phyloP scores from a whole-genome alignment of 2,888 invertebrate species.

The Agrochola lychnidis region DNA sequence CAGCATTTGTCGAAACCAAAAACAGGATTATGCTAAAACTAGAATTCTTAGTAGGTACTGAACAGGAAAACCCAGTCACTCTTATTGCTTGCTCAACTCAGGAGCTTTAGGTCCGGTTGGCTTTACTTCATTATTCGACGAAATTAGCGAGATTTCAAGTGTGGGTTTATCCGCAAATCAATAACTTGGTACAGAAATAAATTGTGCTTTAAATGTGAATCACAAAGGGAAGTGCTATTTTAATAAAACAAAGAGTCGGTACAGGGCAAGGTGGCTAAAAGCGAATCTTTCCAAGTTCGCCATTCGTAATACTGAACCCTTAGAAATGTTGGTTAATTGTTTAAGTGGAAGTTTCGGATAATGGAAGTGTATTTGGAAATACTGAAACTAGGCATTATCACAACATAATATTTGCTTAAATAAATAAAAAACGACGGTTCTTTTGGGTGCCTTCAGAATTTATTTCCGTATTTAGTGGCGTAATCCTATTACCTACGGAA shows the following conservation, averaged over 20 bases:
- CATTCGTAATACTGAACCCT: conserved; percentile 29
- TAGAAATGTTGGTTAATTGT: conserved; percentile 18
- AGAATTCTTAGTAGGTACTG: conserved; percentile 1
- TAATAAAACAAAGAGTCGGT: conserved; percentile 6
- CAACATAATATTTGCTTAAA: no score
- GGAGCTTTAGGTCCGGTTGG: conserved; percentile 10
- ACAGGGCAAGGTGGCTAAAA: not conserved
- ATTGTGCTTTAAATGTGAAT: conserved; percentile 23
- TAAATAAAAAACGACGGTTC: not conserved
- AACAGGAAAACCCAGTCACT: conserved; percentile 37
- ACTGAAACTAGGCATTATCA: not conserved
- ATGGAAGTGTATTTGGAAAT: not conserved
- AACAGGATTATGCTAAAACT: not conserved
- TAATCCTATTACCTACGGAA: conserved; percentile 31
- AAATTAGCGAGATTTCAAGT: conserved; percentile 15
- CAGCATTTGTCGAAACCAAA: not conserved
- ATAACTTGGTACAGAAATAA: conserved; percentile 30
- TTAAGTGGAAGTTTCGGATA: not conserved
- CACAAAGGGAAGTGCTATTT: conserved; percentile 19
- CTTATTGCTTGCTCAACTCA: conserved; percentile 6
- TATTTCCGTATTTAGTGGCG: conserved; percentile 12
- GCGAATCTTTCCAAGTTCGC: conserved; percentile 16
- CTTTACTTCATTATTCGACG: conserved; percentile 8
- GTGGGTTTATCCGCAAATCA: conserved; percentile 25
- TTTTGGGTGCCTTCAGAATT: not conserved